A percentile compares a stretch with the other conserved stretches of the same genome.
Conservation (phyloP, 2,888 invertebrate genomes). For the Hoplodrina blanda region DNA sequence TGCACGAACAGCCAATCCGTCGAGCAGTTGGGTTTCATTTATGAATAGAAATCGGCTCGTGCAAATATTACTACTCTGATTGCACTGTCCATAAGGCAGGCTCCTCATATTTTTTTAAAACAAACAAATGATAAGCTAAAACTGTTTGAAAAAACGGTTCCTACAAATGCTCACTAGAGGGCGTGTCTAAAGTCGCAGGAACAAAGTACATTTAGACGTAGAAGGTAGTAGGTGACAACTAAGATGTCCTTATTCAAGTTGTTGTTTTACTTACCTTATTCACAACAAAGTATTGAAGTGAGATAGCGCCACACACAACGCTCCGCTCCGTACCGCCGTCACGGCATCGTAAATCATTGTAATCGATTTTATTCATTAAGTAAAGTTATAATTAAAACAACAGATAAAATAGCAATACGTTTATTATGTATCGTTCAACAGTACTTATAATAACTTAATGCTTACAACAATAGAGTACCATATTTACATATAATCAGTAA, state of each 20-base stretch:
- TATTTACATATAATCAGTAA: slow-evolving; percentile 63
- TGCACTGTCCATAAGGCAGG: too few species aligned
- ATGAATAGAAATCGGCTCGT: too few species aligned
- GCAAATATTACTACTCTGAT: too few species aligned
- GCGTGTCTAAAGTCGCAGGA: too few species aligned
- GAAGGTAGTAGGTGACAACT: too few species aligned
- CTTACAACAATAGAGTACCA: slow-evolving; percentile 49
- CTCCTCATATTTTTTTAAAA: too few species aligned
- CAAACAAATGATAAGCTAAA: too few species aligned
- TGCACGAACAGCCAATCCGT: too few species aligned
- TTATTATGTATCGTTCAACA: slow-evolving; percentile 63
- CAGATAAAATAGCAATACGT: slow-evolving; percentile 67
- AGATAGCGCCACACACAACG: slow-evolving; percentile 27
- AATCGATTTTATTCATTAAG: slow-evolving; percentile 61
- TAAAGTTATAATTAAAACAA: slow-evolving; percentile 69
- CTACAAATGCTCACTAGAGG: too few species aligned
- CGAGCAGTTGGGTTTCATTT: too few species aligned
- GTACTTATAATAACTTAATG: slow-evolving; percentile 59
- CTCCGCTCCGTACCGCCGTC: slow-evolving; percentile 34
- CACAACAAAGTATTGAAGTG: background rate
- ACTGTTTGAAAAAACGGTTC: too few species aligned
- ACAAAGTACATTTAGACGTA: too few species aligned
- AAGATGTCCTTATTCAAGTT: background rate
- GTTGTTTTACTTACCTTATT: background rate
- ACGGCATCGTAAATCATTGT: slow-evolving; percentile 55